Evolutionary conservation across 2,113 vertebrate species (phyloP).

Genomic region (Tenebrosternarchus preto): DNA sequence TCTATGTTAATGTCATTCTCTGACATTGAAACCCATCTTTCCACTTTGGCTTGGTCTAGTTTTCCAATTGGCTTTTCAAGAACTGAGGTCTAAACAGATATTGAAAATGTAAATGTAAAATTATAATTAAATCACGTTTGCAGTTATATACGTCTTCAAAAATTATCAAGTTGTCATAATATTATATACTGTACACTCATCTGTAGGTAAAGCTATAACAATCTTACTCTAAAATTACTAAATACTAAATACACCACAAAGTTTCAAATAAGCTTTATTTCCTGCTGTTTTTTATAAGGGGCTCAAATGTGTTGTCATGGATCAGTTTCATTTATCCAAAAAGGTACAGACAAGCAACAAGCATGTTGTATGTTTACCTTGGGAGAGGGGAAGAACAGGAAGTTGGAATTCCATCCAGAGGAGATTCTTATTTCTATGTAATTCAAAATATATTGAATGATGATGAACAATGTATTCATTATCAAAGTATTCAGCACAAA

Average conservation of each 20-base stretch:
- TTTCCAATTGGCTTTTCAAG: constrained; percentile 49
- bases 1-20: background rate
- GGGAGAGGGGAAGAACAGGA: constrained; percentile 53
- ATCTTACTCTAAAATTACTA: too few relatives aligned
- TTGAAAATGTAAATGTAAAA: background rate
- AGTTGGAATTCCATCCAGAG: constrained; percentile 69
- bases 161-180: too few relatives aligned
- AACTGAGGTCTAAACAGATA: constrained; percentile 27
- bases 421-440: constrained; percentile 67
- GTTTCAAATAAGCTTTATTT: too few relatives aligned
- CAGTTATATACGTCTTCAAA: too few relatives aligned
- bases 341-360: background rate
- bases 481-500: background rate
- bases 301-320: background rate
- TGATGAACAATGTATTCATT: background rate
- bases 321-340: background rate
- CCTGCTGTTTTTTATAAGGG: background rate
- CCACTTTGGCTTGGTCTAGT: constrained; percentile 59
- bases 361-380: constrained; percentile 3
- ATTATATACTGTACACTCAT: too few relatives aligned
- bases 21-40: constrained; percentile 57
- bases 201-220: too few relatives aligned
- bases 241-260: too few relatives aligned
- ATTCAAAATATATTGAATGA: constrained; percentile 12
- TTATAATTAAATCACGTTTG: background rate